Percentiles rank a stretch among this genome's conserved stretches.
Conservation (phyloP, 2,888 invertebrate species). For the Acronicta psi region DNA sequence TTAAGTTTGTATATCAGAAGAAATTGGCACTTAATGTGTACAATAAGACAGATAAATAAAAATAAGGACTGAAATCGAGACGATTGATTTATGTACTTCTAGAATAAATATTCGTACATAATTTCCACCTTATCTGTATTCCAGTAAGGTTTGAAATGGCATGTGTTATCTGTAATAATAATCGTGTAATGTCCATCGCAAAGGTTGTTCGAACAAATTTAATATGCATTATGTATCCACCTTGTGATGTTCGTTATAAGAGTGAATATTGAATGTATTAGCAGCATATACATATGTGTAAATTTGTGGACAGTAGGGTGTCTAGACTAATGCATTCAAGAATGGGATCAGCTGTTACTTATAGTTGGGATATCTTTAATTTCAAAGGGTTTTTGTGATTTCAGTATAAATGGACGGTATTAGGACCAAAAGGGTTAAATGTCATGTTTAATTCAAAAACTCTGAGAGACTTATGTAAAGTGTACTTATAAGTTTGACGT, state of each 20-base stretch:
- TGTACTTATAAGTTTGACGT: no score
- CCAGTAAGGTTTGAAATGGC: constrained; percentile 10
- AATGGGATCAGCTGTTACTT: constrained; percentile 33
- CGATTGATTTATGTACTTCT: constrained; percentile 6
- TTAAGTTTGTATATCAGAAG: constrained; percentile 16
- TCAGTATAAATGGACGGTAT: constrained; percentile 8
- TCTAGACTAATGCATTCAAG: constrained; percentile 46
- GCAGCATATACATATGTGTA: background rate
- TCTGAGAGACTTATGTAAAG: background rate
- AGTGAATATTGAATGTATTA: constrained; percentile 1
- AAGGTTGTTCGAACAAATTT: constrained; percentile 25
- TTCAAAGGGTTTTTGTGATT: constrained; percentile 22
- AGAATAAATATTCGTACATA: background rate
- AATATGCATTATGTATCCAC: background rate
- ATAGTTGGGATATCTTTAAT: constrained; percentile 30
- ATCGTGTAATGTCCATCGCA: constrained; percentile 16
- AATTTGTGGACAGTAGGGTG: constrained; percentile 11
- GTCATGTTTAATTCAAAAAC: constrained; percentile 4
- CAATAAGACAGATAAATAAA: constrained; percentile 16
- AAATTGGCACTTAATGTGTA: constrained; percentile 19
- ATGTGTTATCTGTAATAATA: constrained; percentile 4
- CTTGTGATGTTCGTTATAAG: accelerated
- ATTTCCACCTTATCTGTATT: background rate
- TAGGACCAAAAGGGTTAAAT: background rate
- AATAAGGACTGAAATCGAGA: constrained; percentile 25